Evolutionary conservation across 1,140 invertebrate genomes (phyloP), one percentile per base, ranked within the genome.

Genomic region (Papilio polyxenes): DNA sequence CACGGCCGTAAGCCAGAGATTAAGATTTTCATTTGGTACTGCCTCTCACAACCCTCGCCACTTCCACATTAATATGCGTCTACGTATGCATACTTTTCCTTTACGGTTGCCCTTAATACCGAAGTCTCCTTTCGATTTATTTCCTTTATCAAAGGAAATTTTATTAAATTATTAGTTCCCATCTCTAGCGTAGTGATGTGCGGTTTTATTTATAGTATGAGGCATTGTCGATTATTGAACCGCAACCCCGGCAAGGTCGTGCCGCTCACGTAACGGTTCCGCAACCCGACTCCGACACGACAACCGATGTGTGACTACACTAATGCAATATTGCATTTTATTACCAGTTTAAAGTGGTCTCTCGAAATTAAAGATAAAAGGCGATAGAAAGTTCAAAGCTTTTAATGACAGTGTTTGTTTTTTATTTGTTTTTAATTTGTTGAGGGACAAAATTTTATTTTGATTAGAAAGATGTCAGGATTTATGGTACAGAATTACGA

Each of bases 201-300:
- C 40, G 40, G 37, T 74, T 15, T 44, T 77, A 56, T 77, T 77
- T 31, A 48, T 56, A 77, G 44, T 23, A n/a, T 23, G n/a, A 49
- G 20, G 75, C 75, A 77, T 77, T 79, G 81, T 84, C 82, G 83
- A 82, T 48, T 85, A 80, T 87, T 85, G 86, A 86, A 89, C 87
- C 88, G 82, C 88, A 87, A 75, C 72, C 82, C 82, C 80, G 44
- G 85, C 91, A 91, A 92, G 90, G 91, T 85, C 87, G 84, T 75
- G 83, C 78, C 82, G 83, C 82, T 89, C 87, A 87, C 84, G 85
- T 85, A 85, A 85, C 85, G 85, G 89, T 92, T 92, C 91, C 90
- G 91, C 85, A 91, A 91, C 81, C 85, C 53, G 85, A 92, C 83
- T 86, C 87, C 82, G 81, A 53, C 15, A 81, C 53, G 80, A 82